Base-by-base conservation (phyloP, 1,140 invertebrate species). In the Arctopsyche grandis region DNA sequence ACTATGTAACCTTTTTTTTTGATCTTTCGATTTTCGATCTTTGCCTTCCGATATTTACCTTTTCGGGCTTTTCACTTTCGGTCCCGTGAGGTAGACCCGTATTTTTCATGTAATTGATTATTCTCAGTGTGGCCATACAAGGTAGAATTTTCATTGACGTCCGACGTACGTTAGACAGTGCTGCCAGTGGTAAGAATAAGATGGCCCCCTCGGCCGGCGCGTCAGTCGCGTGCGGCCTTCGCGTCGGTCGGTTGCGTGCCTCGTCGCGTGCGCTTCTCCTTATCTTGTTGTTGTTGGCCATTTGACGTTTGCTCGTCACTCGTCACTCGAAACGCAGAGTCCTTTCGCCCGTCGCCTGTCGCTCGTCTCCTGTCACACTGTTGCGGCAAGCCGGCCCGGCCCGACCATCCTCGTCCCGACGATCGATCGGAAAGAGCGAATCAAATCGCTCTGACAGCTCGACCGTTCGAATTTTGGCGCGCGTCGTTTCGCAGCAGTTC, bases 141-240 rank as follows among this genome's bases (percentile, higher is more conserved):
- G 5, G 21, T 21, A 22, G 21, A 21, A 26, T 22, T 19, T 19
- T 19, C 9, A n/a, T n/a, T n/a, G n/a, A n/a, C 19, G 5, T 5
- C 7, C 58, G 21, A 22, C 58, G 58, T 66, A 22, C 63, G 63
- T 66, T 66, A 66, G 5, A 22, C 24, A 12, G 9, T 26, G 63
- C 12, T 66, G 24, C 63, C 63, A 19, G 16, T 21, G 7, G 56
- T 22, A 4, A 4, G 9, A 66, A 56, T 16, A 52, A 52, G 48
- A 52, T 52, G 48, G 9, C 46, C 22, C 24, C 43, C 0, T 22
- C 10, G 9, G 48, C 16, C 71, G 48, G 19, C 48, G 44, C 71
- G 71, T 22, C 71, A 29, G 71, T 56, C 71, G 69, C 69, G 71
- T 66, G 71, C 71, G 71, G 48, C 46, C 24, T 21, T 74, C 43